Conservation (phyloP, 2,888 invertebrate species). For the Andricus curvator region DNA sequence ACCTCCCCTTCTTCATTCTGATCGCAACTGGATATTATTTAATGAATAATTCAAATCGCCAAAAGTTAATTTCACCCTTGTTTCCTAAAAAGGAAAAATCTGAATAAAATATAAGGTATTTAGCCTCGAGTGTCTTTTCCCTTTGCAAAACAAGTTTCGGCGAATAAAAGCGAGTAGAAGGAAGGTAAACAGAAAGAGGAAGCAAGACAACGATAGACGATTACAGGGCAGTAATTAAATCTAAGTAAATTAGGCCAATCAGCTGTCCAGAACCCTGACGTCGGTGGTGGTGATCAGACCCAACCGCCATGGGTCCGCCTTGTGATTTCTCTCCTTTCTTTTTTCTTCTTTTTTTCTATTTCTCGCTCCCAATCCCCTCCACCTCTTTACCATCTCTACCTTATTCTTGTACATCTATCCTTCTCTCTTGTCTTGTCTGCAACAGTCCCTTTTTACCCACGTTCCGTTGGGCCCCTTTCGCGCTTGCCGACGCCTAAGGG, state of each 20-base stretch:
- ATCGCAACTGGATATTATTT: neutral
- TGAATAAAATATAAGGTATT: slow-evolving; percentile 9
- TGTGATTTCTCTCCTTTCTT: slow-evolving; percentile 44
- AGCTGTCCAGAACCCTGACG: slow-evolving; percentile 60
- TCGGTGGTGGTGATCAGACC: slow-evolving; percentile 48
- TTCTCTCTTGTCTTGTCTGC: slow-evolving; percentile 58
- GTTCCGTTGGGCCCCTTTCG: slow-evolving; percentile 65
- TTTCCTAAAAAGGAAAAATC: neutral
- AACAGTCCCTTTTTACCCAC: slow-evolving; percentile 59
- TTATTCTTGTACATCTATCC: slow-evolving; percentile 49
- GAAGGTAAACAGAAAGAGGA: slow-evolving; percentile 45
- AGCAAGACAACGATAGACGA: slow-evolving; percentile 53
- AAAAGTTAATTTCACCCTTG: neutral
- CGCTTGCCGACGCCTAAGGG: slow-evolving; percentile 71
- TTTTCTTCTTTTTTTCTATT: slow-evolving; percentile 51
- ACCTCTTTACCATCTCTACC: slow-evolving; percentile 48
- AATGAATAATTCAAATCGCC: slow-evolving; percentile 7
- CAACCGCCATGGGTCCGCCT: slow-evolving; percentile 30
- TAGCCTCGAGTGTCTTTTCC: neutral
- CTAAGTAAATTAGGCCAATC: slow-evolving; percentile 75
- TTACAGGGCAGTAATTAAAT: slow-evolving; percentile 72
- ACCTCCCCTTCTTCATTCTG: no score
- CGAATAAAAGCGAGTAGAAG: slow-evolving; percentile 43
- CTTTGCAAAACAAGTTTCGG: slow-evolving; percentile 47
- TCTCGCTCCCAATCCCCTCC: slow-evolving; percentile 53